These are phyloP conservation scores for Rhizoglyphus robini DNA, from an alignment of 1,140 invertebrate genomes.

Conservation along the genomic window DNA sequence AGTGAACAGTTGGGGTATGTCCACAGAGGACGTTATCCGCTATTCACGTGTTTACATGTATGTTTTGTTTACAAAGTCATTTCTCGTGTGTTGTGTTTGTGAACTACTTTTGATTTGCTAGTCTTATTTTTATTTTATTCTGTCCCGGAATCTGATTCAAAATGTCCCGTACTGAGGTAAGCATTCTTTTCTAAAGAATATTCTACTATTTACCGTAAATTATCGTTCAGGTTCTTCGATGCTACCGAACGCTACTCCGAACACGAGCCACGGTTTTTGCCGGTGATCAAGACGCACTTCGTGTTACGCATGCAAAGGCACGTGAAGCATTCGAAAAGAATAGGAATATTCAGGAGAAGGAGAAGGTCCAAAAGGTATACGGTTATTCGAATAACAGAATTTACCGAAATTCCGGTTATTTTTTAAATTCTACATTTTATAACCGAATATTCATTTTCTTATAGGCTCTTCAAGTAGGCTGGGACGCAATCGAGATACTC, in stretches of 20 bases:
- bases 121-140: too few species aligned
- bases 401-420: too few species aligned
- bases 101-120: too few species aligned
- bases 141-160: too few species aligned
- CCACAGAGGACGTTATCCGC: too few species aligned
- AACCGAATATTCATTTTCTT: background rate
- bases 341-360: background rate
- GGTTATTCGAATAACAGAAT: background rate
- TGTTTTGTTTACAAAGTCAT: too few species aligned
- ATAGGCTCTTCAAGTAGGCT: background rate
- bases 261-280: background rate
- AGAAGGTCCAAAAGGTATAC: background rate
- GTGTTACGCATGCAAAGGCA: background rate
- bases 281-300: background rate
- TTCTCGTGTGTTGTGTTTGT: too few species aligned
- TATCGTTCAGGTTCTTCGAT: background rate
- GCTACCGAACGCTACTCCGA: background rate
- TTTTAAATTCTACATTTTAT: background rate
- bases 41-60: too few species aligned
- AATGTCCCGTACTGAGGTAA: background rate
- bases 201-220: background rate
- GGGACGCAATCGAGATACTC: background rate
- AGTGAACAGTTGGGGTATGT: too few species aligned
- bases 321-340: conserved; percentile 14
- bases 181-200: background rate